Percentiles rank a stretch among this genome's conserved stretches.
Conservation (phyloP, 2,113 vertebrate genomes). For the Lophura nycthemera region DNA sequence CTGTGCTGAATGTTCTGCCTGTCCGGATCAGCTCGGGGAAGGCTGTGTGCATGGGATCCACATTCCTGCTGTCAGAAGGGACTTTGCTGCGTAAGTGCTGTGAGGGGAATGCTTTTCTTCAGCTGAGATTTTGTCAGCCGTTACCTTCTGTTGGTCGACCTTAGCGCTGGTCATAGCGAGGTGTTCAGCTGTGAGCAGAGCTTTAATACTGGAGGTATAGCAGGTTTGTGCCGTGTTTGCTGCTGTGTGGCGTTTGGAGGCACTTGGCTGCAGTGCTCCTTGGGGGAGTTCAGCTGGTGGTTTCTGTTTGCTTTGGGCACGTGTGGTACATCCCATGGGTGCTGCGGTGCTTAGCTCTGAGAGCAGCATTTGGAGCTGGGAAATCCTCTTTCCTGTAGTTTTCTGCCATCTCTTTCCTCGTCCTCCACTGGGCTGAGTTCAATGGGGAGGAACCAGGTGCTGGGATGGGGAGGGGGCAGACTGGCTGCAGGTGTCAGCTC, state of each 20-base stretch:
- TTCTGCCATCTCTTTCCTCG: accelerated
- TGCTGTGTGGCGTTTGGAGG: accelerated
- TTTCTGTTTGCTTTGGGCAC: background rate
- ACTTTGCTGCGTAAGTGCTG: slow-evolving; percentile 24
- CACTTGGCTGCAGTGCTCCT: accelerated
- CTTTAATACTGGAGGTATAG: background rate
- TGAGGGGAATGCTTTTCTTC: background rate
- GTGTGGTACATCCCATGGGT: accelerated
- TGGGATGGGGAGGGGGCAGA: accelerated
- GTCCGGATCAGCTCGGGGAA: background rate
- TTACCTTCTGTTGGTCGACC: background rate
- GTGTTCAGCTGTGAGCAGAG: background rate
- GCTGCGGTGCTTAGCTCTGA: background rate
- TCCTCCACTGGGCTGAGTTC: no score
- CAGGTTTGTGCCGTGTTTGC: background rate
- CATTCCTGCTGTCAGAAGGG: background rate
- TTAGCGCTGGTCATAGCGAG: background rate
- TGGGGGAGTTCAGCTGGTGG: accelerated
- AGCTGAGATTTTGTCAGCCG: background rate
- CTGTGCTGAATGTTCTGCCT: accelerated
- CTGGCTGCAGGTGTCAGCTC: background rate
- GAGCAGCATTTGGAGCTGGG: background rate
- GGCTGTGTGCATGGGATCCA: background rate
- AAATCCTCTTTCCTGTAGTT: background rate
- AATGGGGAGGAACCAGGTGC: accelerated